phyloP scores from a whole-genome alignment of 1,140 invertebrate genomes.

The Bombus picipes region DNA sequence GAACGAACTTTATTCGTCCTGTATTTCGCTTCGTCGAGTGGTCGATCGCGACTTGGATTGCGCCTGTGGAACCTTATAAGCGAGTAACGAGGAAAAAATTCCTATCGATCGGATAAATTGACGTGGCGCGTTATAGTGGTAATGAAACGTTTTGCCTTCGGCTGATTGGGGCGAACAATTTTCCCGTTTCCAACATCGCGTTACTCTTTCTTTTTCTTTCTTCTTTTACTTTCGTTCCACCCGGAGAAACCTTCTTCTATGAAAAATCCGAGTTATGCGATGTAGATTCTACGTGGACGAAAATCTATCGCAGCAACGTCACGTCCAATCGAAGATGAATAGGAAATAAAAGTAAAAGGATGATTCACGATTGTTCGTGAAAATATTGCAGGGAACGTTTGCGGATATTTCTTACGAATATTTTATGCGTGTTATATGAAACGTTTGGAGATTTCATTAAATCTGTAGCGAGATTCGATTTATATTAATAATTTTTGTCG shows the following conservation, averaged over 20 bases:
- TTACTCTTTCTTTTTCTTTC: background rate
- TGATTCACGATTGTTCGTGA: too few species aligned
- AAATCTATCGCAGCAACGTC: background rate
- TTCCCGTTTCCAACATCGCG: background rate
- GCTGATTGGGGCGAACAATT: background rate
- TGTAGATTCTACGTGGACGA: background rate
- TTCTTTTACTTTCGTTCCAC: background rate
- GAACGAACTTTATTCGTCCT: background rate
- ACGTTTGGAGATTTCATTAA: background rate
- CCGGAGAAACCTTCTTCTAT: background rate
- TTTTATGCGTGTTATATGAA: too few species aligned
- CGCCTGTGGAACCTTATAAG: too few species aligned
- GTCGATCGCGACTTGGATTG: background rate
- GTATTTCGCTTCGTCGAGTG: background rate
- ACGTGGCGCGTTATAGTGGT: background rate
- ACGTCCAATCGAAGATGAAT: background rate
- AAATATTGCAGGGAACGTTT: too few species aligned
- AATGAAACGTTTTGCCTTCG: background rate
- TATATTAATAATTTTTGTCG: background rate
- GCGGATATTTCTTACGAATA: background rate
- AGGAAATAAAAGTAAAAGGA: background rate
- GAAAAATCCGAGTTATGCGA: background rate
- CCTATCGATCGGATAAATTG: background rate
- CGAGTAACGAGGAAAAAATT: background rate
- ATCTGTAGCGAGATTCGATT: background rate